Base-by-base conservation (phyloP, 2,888 invertebrate genomes). In the Acrocyrtus sp. region DNA sequence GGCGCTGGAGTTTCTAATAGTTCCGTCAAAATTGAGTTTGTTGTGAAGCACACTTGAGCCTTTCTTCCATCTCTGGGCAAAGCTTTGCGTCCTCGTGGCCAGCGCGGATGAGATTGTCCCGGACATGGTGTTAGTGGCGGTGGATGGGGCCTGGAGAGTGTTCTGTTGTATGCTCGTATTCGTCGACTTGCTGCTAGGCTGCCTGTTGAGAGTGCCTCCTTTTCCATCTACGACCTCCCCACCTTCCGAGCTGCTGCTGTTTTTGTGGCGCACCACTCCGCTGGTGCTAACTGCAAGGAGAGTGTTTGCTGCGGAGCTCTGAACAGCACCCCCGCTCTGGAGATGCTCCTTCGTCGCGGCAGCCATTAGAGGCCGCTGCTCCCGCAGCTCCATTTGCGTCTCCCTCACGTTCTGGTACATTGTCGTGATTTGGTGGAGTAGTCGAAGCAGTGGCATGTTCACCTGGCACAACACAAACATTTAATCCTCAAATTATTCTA, bases 331-430 rank as follows among this genome's bases (percentile, higher is more conserved):
- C 2, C 19, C 10, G 10, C 27, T 27, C 19, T 51, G 51, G 27
- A 26, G 12, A 12, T 12, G 27, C 2, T 66, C 65, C 24, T 56
- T 66, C 17, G 47, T 48, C 3, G 17, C 39, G n/a, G n/a, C n/a
- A 3, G 45, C 47, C 17, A 45, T 48, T 3, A 17, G 47, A 1
- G 81, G 82, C 17, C 80, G 47, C 78, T 92, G 91, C 80, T 92
- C 92, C 79, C 93, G 91, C 72, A 97, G 87, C 82, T 96, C 96
- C 81, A 91, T 91, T 83, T 95, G 94, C 0, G 96, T 96, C 83
- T 96, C 95, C 83, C 95, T 94, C 1, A 97, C 95, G 84, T 96
- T 97, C 85, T 96, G 95, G 85, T 96, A 96, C 96, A 98, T 96
- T 83, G 95, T 96, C 82, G 93, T 94, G 83, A 98, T 96, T 86